A percentile compares a stretch with the other conserved stretches of the same genome.
phyloP scores from a whole-genome alignment of 2,888 invertebrate species.

The Conchocele bisecta region DNA sequence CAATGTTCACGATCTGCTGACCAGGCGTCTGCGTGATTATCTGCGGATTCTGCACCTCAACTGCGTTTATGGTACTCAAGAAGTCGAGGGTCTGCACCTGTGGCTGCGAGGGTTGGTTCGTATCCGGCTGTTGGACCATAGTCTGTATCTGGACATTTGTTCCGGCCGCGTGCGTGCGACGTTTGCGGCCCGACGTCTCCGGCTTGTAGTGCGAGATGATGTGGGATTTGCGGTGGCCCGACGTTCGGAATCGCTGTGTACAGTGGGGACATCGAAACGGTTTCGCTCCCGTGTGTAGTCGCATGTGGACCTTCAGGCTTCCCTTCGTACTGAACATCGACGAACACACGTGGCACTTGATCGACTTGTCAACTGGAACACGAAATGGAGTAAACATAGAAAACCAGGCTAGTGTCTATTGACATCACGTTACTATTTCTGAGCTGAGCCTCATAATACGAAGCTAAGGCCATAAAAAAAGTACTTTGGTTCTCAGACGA shows the following conservation, averaged over 20 bases:
- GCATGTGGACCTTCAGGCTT: slow-evolving; percentile 82
- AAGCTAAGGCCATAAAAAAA: no score
- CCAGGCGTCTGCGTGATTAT: slow-evolving; percentile 41
- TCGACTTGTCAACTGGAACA: slow-evolving; percentile 79
- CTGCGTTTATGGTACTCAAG: slow-evolving; percentile 43
- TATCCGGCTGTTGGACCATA: not conserved
- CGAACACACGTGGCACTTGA: slow-evolving; percentile 81
- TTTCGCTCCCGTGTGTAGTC: slow-evolving; percentile 86
- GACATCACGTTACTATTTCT: no score
- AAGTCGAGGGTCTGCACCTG: slow-evolving; percentile 9
- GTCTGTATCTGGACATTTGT: not conserved
- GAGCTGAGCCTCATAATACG: no score
- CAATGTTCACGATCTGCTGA: slow-evolving; percentile 70
- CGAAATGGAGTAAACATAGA: no score
- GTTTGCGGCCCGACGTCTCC: slow-evolving; percentile 47
- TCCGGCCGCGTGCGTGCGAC: slow-evolving; percentile 22
- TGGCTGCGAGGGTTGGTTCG: slow-evolving; percentile 3
- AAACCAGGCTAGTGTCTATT: no score
- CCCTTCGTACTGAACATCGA: slow-evolving; percentile 83
- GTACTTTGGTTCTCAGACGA: no score
- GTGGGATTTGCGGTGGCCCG: slow-evolving; percentile 88
- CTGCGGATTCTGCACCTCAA: slow-evolving; percentile 44
- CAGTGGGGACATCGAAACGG: slow-evolving; percentile 94
- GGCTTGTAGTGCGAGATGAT: slow-evolving; percentile 84
- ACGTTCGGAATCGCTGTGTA: slow-evolving; percentile 87